Base-by-base conservation (phyloP, 2,888 invertebrate genomes). In the Fragum fragum region DNA sequence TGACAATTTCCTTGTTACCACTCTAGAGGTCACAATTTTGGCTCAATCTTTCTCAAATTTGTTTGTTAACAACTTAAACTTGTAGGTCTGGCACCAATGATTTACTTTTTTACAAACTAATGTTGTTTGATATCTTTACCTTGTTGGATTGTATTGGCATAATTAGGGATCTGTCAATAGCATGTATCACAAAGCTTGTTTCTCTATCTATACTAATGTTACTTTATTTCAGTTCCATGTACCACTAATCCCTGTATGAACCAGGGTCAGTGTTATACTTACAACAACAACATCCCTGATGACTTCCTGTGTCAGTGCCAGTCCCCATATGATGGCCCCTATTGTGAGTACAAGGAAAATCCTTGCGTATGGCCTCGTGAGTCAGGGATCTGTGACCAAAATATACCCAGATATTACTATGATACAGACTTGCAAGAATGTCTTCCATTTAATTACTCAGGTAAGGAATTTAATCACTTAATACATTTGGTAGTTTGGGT, bases 361-460 rank as follows among this genome's bases (percentile, higher is more conserved):
- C 92, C 93, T 11, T 91, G 91, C 83, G 90, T 90, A 7, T 91
- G 90, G 90, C 91, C 90, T 14, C 81, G 79, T 16, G 90, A 92
- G 32, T 86, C 87, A 14, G 93, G 93, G 7, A 86, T 82, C 73
- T 93, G 93, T 85, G 85, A 87, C 66, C 85, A 89, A 71, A 85
- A 85, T 36, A 85, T 91, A 18, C 69, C 83, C 11, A 74, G 92
- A 66, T 93, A 86, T 71, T 93, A 90, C 82, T 93, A 91, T 83
- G 92, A 92, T 75, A 87, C 88, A 47, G 81, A 89, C 61, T 78
- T 85, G n/a, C 90, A 92, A 76, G 83, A 89, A 71, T 93, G 93
- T 82, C 85, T 88, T 53, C 87, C 89, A 26, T 93, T 93, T 70
- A 90, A 89, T 74, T 92, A 89, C 71, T 89, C 92, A 79, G 92